phyloP scores from a whole-genome alignment of 2,888 invertebrate species.

The Osedax fenrisi region DNA sequence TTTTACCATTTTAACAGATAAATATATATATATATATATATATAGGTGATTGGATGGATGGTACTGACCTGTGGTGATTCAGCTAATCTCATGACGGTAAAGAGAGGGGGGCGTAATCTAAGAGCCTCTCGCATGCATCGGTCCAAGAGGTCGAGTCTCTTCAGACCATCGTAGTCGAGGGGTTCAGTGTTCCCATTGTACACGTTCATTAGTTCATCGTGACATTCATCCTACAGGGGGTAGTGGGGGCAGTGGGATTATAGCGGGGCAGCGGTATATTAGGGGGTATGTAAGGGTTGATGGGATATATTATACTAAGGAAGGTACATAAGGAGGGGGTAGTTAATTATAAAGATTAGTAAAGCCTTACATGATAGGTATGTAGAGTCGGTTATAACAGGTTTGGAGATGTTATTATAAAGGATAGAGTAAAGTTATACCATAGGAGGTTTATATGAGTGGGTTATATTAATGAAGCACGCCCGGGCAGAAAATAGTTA shows the following conservation, averaged over 20 bases:
- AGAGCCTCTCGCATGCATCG: conserved; percentile 44
- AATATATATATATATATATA: too few species aligned
- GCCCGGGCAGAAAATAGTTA: too few species aligned
- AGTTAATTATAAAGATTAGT: too few species aligned
- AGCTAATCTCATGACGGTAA: conserved; percentile 44
- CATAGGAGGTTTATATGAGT: too few species aligned
- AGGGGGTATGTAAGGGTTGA: neutral
- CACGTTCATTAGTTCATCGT: conserved; percentile 39
- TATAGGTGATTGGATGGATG: too few species aligned
- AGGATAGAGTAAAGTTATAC: too few species aligned
- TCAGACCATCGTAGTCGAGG: conserved; percentile 40
- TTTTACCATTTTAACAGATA: too few species aligned
- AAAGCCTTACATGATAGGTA: too few species aligned
- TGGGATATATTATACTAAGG: neutral
- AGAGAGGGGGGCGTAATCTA: conserved; percentile 43
- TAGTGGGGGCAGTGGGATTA: neutral
- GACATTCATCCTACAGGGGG: conserved; percentile 38
- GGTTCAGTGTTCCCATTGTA: conserved; percentile 31
- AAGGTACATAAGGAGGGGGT: too few species aligned
- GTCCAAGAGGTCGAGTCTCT: conserved; percentile 41
- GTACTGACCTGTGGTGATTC: conserved; percentile 34
- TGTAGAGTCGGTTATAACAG: too few species aligned
- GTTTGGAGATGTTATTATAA: too few species aligned
- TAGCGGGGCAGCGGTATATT: neutral
- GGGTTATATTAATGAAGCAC: too few species aligned